phyloP scores from a whole-genome alignment of 2,888 invertebrate genomes.

The Anaspis maculata region DNA sequence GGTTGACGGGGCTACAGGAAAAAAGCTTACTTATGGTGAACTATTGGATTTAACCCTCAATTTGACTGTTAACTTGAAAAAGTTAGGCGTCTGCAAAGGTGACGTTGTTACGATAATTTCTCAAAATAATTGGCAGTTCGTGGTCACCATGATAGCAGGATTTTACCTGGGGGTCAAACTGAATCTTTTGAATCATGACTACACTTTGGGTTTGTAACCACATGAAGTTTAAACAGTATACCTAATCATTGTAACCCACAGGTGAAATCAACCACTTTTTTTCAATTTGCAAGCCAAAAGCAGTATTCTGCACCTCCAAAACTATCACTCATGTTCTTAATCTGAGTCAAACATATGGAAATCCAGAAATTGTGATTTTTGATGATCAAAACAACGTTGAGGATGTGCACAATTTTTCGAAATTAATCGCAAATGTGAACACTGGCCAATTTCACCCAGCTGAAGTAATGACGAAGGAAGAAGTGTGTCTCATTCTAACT shows the following conservation, averaged over 20 bases:
- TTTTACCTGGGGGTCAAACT: constrained; percentile 5
- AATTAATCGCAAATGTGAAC: neutral
- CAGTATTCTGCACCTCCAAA: neutral
- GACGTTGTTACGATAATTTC: constrained; percentile 7
- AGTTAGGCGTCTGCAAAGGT: constrained; percentile 4
- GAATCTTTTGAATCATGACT: constrained; percentile 6
- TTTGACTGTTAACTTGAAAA: constrained; percentile 1
- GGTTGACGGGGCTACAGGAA: constrained; percentile 14
- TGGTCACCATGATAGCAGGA: constrained; percentile 1
- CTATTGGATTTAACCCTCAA: constrained; percentile 1
- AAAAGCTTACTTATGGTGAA: constrained; percentile 2
- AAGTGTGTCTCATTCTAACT: constrained; percentile 40
- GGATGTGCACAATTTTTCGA: too few species aligned
- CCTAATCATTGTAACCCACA: too few species aligned
- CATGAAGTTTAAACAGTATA: too few species aligned
- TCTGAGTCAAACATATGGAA: too few species aligned
- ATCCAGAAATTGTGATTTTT: too few species aligned
- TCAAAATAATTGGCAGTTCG: constrained; percentile 6
- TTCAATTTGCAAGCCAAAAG: neutral
- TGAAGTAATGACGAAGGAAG: constrained; percentile 16
- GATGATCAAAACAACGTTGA: too few species aligned
- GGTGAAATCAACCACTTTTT: neutral
- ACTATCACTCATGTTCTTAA: neutral
- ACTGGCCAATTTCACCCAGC: constrained; percentile 13
- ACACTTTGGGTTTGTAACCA: too few species aligned